Evolutionary conservation across 2,888 invertebrate genomes (phyloP).

Genomic region (Drepana falcataria): DNA sequence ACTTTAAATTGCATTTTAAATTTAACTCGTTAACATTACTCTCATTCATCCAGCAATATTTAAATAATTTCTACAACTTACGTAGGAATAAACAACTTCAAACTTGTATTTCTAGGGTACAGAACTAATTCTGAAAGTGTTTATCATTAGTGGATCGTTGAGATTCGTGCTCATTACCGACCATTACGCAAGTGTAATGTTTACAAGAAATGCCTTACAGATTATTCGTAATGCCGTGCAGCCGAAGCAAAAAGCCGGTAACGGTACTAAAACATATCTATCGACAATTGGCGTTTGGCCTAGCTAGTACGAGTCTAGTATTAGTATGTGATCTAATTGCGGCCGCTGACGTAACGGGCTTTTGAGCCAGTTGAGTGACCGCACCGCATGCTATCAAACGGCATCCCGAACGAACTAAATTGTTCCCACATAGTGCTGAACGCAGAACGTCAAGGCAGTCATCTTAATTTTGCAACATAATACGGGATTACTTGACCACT

Average conservation of each 20-base stretch:
- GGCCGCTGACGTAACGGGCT: slow-evolving; percentile 70
- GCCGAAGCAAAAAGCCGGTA: slow-evolving; percentile 53
- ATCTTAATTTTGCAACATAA: slow-evolving; percentile 48
- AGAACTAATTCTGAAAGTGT: background rate
- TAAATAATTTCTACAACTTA: slow-evolving; percentile 22
- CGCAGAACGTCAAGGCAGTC: slow-evolving; percentile 33
- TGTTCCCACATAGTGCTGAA: slow-evolving; percentile 36
- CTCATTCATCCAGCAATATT: slow-evolving; percentile 11
- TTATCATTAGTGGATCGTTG: slow-evolving; percentile 8
- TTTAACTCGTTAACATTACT: slow-evolving; percentile 61
- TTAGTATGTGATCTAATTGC: slow-evolving; percentile 71
- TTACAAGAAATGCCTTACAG: slow-evolving; percentile 31
- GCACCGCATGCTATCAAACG: slow-evolving; percentile 60
- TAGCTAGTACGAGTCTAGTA: slow-evolving; percentile 60
- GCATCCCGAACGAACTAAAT: slow-evolving; percentile 50
- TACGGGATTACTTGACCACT: slow-evolving; percentile 43
- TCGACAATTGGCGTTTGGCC: slow-evolving; percentile 57
- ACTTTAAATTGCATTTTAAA: slow-evolving; percentile 76
- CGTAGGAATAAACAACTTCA: no score
- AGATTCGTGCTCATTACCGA: slow-evolving; percentile 14
- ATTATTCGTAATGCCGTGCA: slow-evolving; percentile 42
- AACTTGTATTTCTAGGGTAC: no score
- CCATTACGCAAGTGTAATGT: slow-evolving; percentile 28
- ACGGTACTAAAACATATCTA: slow-evolving; percentile 66
- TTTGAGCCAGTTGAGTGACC: slow-evolving; percentile 69